Conservation (phyloP, 1,140 invertebrate genomes). For the Sminthurides bifidus region DNA sequence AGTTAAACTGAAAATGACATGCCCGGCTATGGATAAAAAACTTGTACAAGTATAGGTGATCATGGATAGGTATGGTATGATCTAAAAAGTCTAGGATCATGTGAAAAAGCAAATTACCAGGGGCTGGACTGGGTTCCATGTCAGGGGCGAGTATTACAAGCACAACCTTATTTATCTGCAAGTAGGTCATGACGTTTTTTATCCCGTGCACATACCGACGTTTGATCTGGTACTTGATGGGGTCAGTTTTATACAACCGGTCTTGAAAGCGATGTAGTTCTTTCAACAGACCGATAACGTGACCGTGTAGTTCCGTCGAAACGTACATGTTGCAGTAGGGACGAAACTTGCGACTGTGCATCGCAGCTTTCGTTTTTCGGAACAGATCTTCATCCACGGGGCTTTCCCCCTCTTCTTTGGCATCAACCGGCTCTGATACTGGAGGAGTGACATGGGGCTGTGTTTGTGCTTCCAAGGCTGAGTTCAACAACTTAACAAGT, state of each 20-base stretch:
- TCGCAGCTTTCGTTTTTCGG: constrained; percentile 12
- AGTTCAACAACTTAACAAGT: too few relatives aligned
- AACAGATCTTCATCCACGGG: too few relatives aligned
- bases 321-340: constrained; percentile 27
- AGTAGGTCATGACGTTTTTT: constrained; percentile 44
- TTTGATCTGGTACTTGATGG: constrained; percentile 45
- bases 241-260: constrained; percentile 46
- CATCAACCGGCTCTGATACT: too few relatives aligned
- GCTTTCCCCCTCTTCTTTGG: too few relatives aligned
- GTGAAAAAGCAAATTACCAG: too few relatives aligned
- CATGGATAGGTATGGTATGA: too few relatives aligned
- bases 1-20: background rate
- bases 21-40: too few relatives aligned
- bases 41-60: too few relatives aligned
- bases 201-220: constrained; percentile 47
- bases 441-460: too few relatives aligned
- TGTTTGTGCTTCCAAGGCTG: too few relatives aligned
- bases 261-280: constrained; percentile 49
- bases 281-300: constrained; percentile 38
- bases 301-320: constrained; percentile 22
- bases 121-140: constrained; percentile 35
- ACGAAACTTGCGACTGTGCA: constrained; percentile 26
- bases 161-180: constrained; percentile 46
- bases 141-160: constrained; percentile 48
- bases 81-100: too few relatives aligned